Evolutionary conservation across 2,113 vertebrate genomes (phyloP).

Genomic region (Tupaia chinensis): DNA sequence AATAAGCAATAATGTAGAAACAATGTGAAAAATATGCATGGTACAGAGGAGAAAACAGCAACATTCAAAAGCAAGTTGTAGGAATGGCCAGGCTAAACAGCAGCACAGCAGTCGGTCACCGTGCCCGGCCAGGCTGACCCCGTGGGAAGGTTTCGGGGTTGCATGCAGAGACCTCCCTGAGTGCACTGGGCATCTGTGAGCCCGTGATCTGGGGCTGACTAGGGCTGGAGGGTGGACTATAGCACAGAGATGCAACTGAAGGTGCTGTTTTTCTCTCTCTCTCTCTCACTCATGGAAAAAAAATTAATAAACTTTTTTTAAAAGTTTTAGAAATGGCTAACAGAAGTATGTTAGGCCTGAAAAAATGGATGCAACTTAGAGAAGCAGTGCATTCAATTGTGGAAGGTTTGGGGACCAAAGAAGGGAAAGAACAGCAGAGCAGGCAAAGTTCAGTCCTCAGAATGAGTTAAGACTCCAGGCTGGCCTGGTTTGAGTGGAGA

Average conservation of each 20-base stretch:
- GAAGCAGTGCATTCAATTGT: conserved; percentile 8
- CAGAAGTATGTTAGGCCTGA: not conserved
- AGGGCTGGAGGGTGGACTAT: too few relatives aligned
- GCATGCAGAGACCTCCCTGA: too few relatives aligned
- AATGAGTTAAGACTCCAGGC: not conserved
- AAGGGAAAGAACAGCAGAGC: not conserved
- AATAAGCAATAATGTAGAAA: conserved; percentile 44
- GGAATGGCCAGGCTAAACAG: not conserved
- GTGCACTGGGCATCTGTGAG: too few relatives aligned
- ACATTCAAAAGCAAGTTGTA: conserved; percentile 38
- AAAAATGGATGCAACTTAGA: not conserved
- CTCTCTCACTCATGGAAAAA: too few relatives aligned
- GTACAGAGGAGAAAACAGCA: conserved; percentile 40
- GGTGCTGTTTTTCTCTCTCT: too few relatives aligned
- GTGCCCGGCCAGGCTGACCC: too few relatives aligned
- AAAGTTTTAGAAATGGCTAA: not conserved
- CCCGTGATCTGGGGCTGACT: too few relatives aligned
- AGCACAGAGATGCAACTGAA: too few relatives aligned
- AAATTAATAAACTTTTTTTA: too few relatives aligned
- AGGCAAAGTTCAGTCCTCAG: not conserved
- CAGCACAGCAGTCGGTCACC: too few relatives aligned
- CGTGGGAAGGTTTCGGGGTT: too few relatives aligned
- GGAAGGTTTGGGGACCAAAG: not conserved
- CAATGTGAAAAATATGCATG: not conserved
- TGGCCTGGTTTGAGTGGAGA: not conserved